Evolutionary conservation across 37 sponge, comb jelly and placozoan genomes (phyloP).

Genomic region (Axinella damicornis): DNA sequence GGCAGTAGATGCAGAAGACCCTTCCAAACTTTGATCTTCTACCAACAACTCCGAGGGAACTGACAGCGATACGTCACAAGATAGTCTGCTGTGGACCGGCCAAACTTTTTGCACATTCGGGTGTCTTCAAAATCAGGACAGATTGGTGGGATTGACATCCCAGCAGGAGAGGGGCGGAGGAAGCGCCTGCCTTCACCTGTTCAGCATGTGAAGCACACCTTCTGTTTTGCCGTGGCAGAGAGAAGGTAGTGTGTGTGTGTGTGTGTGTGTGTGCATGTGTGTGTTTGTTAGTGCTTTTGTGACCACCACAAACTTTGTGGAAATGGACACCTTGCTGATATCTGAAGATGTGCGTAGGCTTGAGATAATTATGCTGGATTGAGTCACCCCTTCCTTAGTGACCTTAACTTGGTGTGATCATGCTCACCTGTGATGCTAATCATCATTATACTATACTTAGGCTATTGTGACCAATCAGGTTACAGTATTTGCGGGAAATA

Average conservation of each 20-base stretch:
- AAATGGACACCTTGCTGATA: no score
- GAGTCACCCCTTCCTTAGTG: no score
- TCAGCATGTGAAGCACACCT: conserved; percentile 47
- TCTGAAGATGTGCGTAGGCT: no score
- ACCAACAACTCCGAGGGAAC: background rate
- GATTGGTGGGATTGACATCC: conserved; percentile 59
- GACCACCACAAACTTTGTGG: no score
- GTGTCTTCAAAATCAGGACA: conserved; percentile 37
- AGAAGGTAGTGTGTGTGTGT: conserved; percentile 52
- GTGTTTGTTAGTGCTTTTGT: background rate
- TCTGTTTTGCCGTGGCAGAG: conserved; percentile 72
- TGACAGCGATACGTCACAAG: conserved; percentile 5
- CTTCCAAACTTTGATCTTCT: background rate
- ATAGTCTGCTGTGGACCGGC: conserved; percentile 14
- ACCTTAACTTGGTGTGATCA: no score
- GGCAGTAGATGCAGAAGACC: conserved; percentile 2
- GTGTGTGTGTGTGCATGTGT: conserved; percentile 26
- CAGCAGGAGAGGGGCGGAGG: background rate
- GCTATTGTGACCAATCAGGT: no score
- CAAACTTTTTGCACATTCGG: conserved; percentile 36
- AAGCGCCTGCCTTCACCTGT: background rate
- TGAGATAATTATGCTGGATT: no score
- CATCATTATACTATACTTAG: no score
- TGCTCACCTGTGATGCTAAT: no score
- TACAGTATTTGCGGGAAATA: no score